These are phyloP conservation scores for Aphidoletes aphidimyza DNA, from an alignment of 2,888 invertebrate genomes.

Conservation along the genomic window DNA sequence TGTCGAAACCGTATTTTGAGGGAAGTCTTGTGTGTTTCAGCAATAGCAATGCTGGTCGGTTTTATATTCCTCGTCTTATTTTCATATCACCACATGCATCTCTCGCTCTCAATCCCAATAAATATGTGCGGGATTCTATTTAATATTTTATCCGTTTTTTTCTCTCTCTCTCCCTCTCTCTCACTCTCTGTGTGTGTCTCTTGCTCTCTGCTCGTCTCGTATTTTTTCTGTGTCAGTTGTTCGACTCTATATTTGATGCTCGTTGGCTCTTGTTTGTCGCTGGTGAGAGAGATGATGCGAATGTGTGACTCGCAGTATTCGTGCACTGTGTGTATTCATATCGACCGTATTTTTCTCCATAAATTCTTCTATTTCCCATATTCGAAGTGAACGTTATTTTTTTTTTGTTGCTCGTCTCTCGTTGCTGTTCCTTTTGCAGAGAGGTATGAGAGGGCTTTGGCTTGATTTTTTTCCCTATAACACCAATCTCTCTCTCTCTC, in stretches of 20 bases:
- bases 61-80: conserved; percentile 41
- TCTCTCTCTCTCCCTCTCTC: not conserved
- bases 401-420: not conserved
- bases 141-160: conserved; percentile 36
- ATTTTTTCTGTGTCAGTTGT: not conserved
- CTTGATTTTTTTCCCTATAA: not conserved
- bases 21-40: conserved; percentile 48
- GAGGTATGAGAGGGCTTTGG: not conserved
- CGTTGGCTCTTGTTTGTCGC: conserved; percentile 8
- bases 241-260: conserved; percentile 6
- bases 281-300: conserved; percentile 15
- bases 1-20: conserved; percentile 23
- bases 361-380: conserved; percentile 44
- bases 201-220: too few species aligned
- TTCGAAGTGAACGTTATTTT: not conserved
- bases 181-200: not conserved
- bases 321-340: conserved; percentile 30
- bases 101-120: not conserved
- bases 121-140: conserved; percentile 27
- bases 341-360: conserved; percentile 30
- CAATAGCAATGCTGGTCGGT: conserved; percentile 27
- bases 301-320: conserved; percentile 13
- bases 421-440: not conserved
- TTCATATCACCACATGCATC: conserved; percentile 45
- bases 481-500: not conserved